A percentile compares a stretch with the other conserved stretches of the same genome.
These are phyloP conservation scores for Acrobasis consociella DNA, from an alignment of 2,888 invertebrate genomes.

Conservation along the genomic window DNA sequence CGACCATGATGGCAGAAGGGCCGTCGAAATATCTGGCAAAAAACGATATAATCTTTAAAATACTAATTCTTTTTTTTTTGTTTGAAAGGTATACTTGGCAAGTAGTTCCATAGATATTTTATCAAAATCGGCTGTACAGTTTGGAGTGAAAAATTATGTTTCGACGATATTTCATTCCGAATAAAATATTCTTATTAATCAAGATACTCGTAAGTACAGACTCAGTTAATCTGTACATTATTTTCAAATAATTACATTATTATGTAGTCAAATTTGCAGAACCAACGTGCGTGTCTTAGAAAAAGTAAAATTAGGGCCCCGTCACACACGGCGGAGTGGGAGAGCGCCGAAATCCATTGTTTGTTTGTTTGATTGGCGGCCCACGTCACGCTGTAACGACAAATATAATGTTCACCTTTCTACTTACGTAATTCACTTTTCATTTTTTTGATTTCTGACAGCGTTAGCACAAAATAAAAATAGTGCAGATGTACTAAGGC, in stretches of 20 bases:
- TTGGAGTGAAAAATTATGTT: too few species aligned
- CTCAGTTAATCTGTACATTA: too few species aligned
- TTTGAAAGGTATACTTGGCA: too few species aligned
- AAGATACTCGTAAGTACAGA: background rate
- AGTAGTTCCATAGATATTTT: too few species aligned
- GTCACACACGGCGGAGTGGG: conserved; percentile 10
- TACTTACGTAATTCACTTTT: conserved; percentile 21
- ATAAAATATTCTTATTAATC: too few species aligned
- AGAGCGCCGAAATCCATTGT: conserved; percentile 11
- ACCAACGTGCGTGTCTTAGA: background rate
- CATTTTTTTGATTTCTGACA: background rate
- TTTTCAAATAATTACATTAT: background rate
- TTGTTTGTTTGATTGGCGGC: conserved; percentile 20
- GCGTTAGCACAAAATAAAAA: background rate
- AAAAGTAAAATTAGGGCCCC: conserved; percentile 2
- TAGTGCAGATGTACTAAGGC: background rate
- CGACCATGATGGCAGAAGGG: too few species aligned
- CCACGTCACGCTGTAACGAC: conserved; percentile 6
- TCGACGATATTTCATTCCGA: too few species aligned
- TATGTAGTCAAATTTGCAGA: background rate
- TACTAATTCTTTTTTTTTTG: too few species aligned
- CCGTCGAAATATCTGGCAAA: too few species aligned
- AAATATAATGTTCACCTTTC: conserved; percentile 19
- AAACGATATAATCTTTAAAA: too few species aligned
- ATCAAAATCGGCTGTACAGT: too few species aligned